Base-by-base conservation (phyloP, 2,797 vertebrate species). In the Iguana delicatissima region DNA sequence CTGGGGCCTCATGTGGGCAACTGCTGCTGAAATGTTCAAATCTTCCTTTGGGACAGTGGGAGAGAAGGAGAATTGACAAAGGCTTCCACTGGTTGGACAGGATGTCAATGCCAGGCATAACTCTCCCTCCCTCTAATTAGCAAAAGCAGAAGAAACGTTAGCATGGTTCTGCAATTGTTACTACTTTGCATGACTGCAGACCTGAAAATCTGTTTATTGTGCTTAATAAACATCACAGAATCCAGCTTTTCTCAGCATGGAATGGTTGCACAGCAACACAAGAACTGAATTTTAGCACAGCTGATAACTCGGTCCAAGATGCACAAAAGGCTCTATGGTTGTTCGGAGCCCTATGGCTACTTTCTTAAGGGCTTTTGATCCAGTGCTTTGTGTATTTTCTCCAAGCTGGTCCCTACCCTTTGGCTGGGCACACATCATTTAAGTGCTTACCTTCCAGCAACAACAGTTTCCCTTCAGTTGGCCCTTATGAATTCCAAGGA, bases 401-500 rank as follows among this genome's bases (percentile, higher is more conserved):
- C 52, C 57, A 67, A 59, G 8, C 20, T 46, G 38, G 22, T 16
- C 1, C 59, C 14, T 67, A 38, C 38, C 73, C 38, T 50, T 55
- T 52, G 57, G 8, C 20, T 32, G 29, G 59, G 32, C 32, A 38
- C 22, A 26, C 24, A 69, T 18, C 22, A 20, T 9, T 26, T n/a
- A 13, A 67, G 38, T 77, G 77, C 64, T n/a, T 87, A 67, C 42
- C 50, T n/a, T 77, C 46, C 10, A 84, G n/a, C 72, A 67, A 79
- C 74, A 57, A 77, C 80, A 24, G 16, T 46, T 35, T 67, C 32
- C 32, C 59, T 84, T 84, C 85, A 64, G 32, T 57, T 69, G 74
- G 82, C 38, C 73, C 74, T 84, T 55, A n/a, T 67, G 38, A 84
- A 84, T 72, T 84, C 46, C 59, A 57, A 84, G 80, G 80, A 35